Conservation (phyloP, 2,797 vertebrate genomes). For the Syngnathus acus region DNA sequence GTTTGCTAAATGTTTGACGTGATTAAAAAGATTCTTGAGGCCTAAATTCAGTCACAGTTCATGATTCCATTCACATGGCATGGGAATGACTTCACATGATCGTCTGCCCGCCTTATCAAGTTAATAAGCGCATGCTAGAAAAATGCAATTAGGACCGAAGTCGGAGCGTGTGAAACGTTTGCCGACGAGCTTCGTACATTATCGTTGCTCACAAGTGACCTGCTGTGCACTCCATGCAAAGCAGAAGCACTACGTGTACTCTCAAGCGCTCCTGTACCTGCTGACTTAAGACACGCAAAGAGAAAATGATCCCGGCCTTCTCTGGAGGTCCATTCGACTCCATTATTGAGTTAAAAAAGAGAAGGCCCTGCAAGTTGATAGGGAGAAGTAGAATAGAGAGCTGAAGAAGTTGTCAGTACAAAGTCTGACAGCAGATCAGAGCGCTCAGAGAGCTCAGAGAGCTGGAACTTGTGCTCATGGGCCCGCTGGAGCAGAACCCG, state of each 20-base stretch:
- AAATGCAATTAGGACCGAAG: constrained; percentile 29
- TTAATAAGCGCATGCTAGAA: constrained; percentile 45
- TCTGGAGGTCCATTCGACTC: constrained; percentile 62
- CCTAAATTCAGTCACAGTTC: constrained; percentile 58
- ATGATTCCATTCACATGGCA: constrained; percentile 64
- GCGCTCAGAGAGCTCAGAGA: constrained; percentile 54
- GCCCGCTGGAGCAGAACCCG: constrained; percentile 42
- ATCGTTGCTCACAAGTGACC: constrained; percentile 12
- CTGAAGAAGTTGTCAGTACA: constrained; percentile 67
- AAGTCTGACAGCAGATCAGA: constrained; percentile 70
- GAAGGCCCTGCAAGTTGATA: constrained; percentile 41
- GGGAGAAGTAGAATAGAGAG: constrained; percentile 54
- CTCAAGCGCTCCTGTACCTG: constrained; percentile 62
- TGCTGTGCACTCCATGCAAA: not conserved
- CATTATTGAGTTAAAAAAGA: constrained; percentile 67
- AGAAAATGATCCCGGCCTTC: constrained; percentile 48
- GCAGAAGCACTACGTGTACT: constrained; percentile 54
- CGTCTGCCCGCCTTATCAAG: constrained; percentile 52
- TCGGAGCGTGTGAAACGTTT: constrained; percentile 32
- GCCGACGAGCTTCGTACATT: constrained; percentile 8
- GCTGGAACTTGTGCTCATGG: constrained; percentile 59
- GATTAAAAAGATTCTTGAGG: constrained; percentile 60
- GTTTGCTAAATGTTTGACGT: constrained; percentile 64
- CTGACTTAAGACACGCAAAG: constrained; percentile 59
- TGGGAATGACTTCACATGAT: constrained; percentile 66